Evolutionary conservation across 2,113 vertebrate genomes (phyloP).

Genomic region (Alouatta palliata): DNA sequence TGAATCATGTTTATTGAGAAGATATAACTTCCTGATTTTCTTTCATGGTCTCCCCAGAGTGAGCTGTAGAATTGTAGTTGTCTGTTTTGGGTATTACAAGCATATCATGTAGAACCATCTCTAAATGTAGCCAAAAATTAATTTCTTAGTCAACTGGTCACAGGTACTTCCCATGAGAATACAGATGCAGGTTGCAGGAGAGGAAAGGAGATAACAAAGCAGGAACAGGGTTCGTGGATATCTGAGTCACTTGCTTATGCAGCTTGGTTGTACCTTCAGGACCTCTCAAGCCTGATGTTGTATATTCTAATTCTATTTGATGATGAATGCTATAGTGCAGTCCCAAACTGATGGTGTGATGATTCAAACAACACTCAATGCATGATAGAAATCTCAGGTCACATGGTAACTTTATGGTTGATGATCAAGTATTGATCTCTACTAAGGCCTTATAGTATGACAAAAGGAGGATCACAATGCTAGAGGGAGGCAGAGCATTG

Average conservation of each 20-base stretch:
- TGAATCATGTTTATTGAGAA: not conserved
- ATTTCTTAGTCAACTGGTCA: not conserved
- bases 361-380: not conserved
- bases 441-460: not conserved
- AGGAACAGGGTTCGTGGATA: not conserved
- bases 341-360: not conserved
- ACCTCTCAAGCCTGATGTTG: not conserved
- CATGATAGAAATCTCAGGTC: not conserved
- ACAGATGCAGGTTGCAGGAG: not conserved
- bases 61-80: not conserved
- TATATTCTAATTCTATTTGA: not conserved
- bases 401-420: not conserved
- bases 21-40: not conserved
- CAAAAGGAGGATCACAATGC: not conserved
- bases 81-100: not conserved
- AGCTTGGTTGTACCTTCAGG: not conserved
- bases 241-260: not conserved
- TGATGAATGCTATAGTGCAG: not conserved
- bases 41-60: not conserved
- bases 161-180: too few relatives aligned
- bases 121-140: not conserved
- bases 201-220: not conserved
- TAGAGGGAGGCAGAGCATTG: not conserved
- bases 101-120: not conserved
- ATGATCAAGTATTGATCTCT: not conserved